Evolutionary conservation across 2,113 vertebrate genomes (phyloP), one percentile per base, ranked within the genome.

Genomic region (Antechinus flavipes): DNA sequence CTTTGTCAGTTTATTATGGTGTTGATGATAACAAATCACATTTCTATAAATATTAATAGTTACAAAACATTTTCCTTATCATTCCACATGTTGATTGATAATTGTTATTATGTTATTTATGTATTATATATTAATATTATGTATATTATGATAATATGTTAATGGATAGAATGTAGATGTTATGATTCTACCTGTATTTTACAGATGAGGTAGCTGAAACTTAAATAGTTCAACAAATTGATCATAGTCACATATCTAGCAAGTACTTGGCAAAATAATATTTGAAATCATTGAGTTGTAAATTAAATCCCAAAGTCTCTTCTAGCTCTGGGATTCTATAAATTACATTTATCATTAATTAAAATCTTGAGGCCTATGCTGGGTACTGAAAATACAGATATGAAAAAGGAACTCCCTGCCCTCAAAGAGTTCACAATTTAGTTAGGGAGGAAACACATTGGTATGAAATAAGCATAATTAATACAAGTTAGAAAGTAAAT

Each of bases 1-100:
- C 58, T 89, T 90, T 16, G 53, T 56, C 68, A 53, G 30, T 54
- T 94, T 97, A 47, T 52, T 35, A 91, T 95, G 95, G 84, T 91
- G 76, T 68, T 92, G 96, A 91, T 8, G 35, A 16, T 49, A 68
- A 61, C 58, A 61, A 68, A 35, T n/a, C 16, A 42, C 16, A 42
- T 84, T 42, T 84, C 19, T 84, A 8, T 84, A 23, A 16, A 23
- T 7, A 84, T 84, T 23, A 84, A 84, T n/a, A 84, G 16, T 8
- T 84, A 42, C n/a, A 84, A 84, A 42, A n/a, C 68, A 84, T 23
- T 23, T 84, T 84, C 7, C n/a, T 84, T n/a, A 19, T n/a, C 10
- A 84, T 84, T 84, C 7, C n/a, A 84, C n/a, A 84, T 84, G 23
- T 76, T 76, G 68, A 19, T 42, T 22, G 16, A 14, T n/a, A n/a